Evolutionary conservation across 2,113 vertebrate species (phyloP).

Genomic region (Pachypanchax playfairii): DNA sequence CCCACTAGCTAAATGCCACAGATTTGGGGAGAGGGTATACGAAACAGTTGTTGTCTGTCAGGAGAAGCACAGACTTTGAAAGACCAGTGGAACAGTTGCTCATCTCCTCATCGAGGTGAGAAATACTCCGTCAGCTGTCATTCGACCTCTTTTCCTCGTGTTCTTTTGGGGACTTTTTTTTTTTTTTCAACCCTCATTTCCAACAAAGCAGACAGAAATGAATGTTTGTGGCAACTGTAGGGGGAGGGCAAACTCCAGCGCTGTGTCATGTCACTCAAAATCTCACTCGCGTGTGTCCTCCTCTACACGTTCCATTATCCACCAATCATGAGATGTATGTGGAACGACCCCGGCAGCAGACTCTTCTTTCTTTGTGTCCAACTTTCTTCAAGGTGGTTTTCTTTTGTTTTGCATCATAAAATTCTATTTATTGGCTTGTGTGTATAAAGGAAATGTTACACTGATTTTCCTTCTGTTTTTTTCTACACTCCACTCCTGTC

Average conservation of each 20-base stretch:
- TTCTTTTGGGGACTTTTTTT: slow-evolving; percentile 42
- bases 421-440: slow-evolving; percentile 2
- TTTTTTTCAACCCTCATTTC: slow-evolving; percentile 64
- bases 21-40: slow-evolving; percentile 83
- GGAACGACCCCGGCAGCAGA: slow-evolving; percentile 31
- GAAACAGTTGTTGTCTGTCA: slow-evolving; percentile 91
- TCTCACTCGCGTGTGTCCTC: slow-evolving; percentile 69
- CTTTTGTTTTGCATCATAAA: slow-evolving; percentile 29
- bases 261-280: slow-evolving; percentile 70
- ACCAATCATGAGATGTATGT: slow-evolving; percentile 63
- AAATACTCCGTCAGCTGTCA: slow-evolving; percentile 86
- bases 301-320: slow-evolving; percentile 72
- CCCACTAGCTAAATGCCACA: slow-evolving; percentile 74
- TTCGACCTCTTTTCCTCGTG: slow-evolving; percentile 52
- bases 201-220: slow-evolving; percentile 77
- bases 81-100: slow-evolving; percentile 87
- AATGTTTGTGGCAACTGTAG: slow-evolving; percentile 77
- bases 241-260: slow-evolving; percentile 57
- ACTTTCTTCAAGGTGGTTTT: slow-evolving; percentile 34
- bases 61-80: slow-evolving; percentile 55
- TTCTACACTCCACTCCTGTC: slow-evolving; percentile 35
- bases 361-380: slow-evolving; percentile 18
- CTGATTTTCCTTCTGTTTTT: slow-evolving; percentile 42
- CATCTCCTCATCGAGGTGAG: slow-evolving; percentile 70
- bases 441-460: slow-evolving; percentile 35